These are phyloP conservation scores for Drosophila trichaetosa DNA, from an alignment of 2,888 invertebrate species.

Conservation along the genomic window DNA sequence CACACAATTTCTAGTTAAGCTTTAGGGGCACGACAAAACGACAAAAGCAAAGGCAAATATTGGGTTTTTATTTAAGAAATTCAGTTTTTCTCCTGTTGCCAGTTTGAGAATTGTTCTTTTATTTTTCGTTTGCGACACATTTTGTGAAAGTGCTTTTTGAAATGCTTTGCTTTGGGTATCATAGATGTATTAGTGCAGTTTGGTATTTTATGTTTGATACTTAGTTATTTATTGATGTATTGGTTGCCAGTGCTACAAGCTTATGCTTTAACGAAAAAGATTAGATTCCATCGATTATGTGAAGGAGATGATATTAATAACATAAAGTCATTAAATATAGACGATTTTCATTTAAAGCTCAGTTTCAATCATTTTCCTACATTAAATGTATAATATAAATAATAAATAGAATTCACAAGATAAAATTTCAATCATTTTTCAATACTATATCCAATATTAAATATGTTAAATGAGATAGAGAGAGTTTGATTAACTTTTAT, in stretches of 20 bases:
- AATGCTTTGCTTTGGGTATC: neutral
- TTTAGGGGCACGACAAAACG: neutral
- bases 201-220: neutral
- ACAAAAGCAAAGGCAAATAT: neutral
- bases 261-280: neutral
- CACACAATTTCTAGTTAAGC: neutral
- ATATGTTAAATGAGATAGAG: neutral
- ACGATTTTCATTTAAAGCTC: neutral
- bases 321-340: neutral
- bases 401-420: neutral
- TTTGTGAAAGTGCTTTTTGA: neutral
- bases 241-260: neutral
- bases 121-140: neutral
- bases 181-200: neutral
- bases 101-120: neutral
- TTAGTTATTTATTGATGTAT: neutral
- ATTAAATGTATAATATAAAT: neutral
- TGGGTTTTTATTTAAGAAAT: neutral
- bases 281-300: neutral
- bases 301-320: neutral
- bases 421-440: neutral
- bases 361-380: neutral
- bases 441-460: neutral
- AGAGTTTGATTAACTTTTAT: neutral
- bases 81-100: neutral